Evolutionary conservation across 2,888 invertebrate genomes (phyloP).

Genomic region (Drosophila koepferae): DNA sequence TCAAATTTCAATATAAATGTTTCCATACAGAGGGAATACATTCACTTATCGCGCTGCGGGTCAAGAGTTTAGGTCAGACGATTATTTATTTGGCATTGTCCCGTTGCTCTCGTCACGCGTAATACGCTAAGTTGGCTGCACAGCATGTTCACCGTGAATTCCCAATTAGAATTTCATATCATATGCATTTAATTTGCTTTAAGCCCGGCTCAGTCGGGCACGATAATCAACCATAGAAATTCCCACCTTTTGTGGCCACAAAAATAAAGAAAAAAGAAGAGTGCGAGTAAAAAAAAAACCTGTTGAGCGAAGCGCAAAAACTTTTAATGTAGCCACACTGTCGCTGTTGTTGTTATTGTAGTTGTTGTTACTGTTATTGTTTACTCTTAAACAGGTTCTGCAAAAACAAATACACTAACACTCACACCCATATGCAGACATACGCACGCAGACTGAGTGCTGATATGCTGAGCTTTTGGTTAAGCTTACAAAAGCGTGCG

Average conservation of each 20-base stretch:
- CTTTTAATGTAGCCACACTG: constrained; percentile 34
- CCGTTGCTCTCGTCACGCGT: not conserved
- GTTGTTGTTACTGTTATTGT: constrained; percentile 34
- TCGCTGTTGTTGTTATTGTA: constrained; percentile 17
- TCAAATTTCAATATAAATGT: not conserved
- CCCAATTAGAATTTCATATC: constrained; percentile 16
- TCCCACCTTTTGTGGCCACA: constrained; percentile 39
- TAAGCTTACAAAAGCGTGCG: constrained; percentile 44
- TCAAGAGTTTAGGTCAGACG: not conserved
- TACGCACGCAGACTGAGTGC: constrained; percentile 12
- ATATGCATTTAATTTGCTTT: constrained; percentile 35
- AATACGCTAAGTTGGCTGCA: not conserved
- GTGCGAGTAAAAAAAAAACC: constrained; percentile 46
- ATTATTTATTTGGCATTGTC: not conserved
- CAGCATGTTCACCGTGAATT: not conserved
- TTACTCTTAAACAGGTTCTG: constrained; percentile 65
- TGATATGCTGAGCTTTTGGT: constrained; percentile 58
- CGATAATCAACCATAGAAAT: constrained; percentile 43
- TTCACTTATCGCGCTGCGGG: constrained; percentile 2
- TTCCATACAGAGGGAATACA: not conserved
- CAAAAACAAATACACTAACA: constrained; percentile 40
- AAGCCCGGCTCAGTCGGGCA: not conserved
- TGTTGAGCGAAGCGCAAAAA: constrained; percentile 64
- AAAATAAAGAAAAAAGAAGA: constrained; percentile 20
- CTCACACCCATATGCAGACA: not conserved